Base-by-base conservation (phyloP, 2,888 invertebrate species). In the Pachymerium ferrugineum region DNA sequence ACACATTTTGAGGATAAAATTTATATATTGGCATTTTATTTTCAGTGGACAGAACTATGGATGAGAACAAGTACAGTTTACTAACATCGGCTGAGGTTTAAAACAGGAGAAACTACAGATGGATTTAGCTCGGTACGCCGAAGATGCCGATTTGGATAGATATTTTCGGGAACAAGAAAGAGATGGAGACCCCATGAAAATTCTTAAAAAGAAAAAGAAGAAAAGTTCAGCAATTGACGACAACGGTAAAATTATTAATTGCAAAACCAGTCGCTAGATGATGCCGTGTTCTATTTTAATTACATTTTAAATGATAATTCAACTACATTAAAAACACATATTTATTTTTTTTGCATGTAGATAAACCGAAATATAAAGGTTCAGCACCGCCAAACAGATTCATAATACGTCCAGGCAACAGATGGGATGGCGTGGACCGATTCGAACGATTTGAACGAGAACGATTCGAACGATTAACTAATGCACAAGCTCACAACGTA, bases 381-480 rank as follows among this genome's bases (percentile, higher is more conserved):
- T 89, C 89, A 78, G 90, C 92, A 47, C 80, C 82, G 73, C 95
- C 96, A 14, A 99, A 99, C 85, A 88, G 99, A 0, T 98, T 90
- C 84, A 89, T 89, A 75, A 93, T 99, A 73, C 85, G 87, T 8
- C 99, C 99, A 0, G 99, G 99, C 0, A 92, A 94, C 83, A 87
- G 97, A 14, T 99, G 99, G 99, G 99, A 99, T 81, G 99, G 99
- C 0, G 97, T 99, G 0, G 94, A 99, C 83, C 86, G 99, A 25
- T 97, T 96, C 4, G 98, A 91, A 83, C 98, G 97, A 0, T 99
- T 95, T 81, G 99, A 99, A 82, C 90, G 89, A 79, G 90, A 91
- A 79, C 91, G 90, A 87, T 93, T 96, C 80, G 88, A 89, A n/a
- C 86, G 87, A 12, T 87, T 88, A 77, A 93, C 89, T 81, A 87